Conservation (phyloP, 2,888 invertebrate species). For the Brenthis hecate region DNA sequence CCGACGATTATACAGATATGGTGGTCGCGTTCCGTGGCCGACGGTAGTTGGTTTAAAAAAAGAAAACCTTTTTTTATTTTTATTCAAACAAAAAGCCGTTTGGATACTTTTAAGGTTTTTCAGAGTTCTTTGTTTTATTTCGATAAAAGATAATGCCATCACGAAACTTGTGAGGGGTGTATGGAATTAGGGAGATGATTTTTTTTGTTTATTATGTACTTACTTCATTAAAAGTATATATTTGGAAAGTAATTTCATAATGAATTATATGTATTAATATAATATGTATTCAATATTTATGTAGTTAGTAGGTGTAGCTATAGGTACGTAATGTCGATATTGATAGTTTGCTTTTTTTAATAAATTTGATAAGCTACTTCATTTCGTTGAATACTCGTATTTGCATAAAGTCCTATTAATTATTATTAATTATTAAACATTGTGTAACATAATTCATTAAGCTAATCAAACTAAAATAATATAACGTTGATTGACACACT, state of each 20-base stretch:
- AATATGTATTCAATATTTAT: no score
- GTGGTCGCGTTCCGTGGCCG: slow-evolving; percentile 68
- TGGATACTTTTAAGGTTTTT: slow-evolving; percentile 54
- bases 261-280: no score
- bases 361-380: slow-evolving; percentile 15
- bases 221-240: background rate
- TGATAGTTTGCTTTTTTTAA: no score
- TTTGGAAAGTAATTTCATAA: no score
- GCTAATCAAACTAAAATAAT: slow-evolving; percentile 19
- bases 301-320: no score
- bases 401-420: slow-evolving; percentile 12
- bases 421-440: slow-evolving; percentile 10
- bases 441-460: slow-evolving; percentile 9
- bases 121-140: slow-evolving; percentile 54
- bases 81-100: slow-evolving; percentile 62
- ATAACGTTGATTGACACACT: slow-evolving; percentile 24
- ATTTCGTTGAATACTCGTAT: slow-evolving; percentile 6
- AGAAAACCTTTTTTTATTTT: slow-evolving; percentile 56
- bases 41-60: slow-evolving; percentile 75
- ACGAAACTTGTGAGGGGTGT: slow-evolving; percentile 45
- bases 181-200: slow-evolving; percentile 27
- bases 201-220: slow-evolving; percentile 17
- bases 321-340: no score
- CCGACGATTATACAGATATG: slow-evolving; percentile 77
- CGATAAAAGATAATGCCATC: slow-evolving; percentile 65